phyloP scores from a whole-genome alignment of 2,113 vertebrate species.

The Aramus guarauna region DNA sequence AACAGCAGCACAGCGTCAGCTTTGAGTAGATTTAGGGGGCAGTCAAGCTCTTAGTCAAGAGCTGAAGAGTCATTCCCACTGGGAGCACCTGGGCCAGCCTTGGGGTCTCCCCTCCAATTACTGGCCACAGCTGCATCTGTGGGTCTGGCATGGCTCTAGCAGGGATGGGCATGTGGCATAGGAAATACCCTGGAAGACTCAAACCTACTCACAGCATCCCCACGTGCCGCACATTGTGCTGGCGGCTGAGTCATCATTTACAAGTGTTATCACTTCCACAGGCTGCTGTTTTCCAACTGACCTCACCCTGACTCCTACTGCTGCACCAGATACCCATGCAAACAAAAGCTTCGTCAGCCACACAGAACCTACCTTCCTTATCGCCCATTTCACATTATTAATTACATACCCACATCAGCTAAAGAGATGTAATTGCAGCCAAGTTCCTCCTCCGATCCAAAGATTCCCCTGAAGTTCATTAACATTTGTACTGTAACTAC shows the following conservation, averaged over 20 bases:
- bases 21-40: not conserved
- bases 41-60: not conserved
- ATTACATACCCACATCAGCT: not conserved
- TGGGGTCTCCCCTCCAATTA: not conserved
- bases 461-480: slow-evolving; percentile 24
- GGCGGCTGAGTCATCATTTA: not conserved
- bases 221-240: rapidly evolving
- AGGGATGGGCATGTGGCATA: not conserved
- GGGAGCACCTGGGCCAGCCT: not conserved
- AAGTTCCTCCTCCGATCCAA: not conserved
- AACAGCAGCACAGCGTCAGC: not conserved
- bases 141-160: not conserved
- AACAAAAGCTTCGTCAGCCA: not conserved
- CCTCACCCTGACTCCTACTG: slow-evolving; percentile 10
- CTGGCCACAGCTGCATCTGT: not conserved
- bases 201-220: not conserved
- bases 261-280: not conserved
- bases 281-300: slow-evolving; percentile 29
- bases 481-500: slow-evolving; percentile 23
- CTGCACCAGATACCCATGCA: not conserved
- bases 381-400: not conserved
- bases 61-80: not conserved
- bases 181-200: not conserved
- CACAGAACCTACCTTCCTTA: not conserved
- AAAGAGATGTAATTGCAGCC: not conserved